Percentiles rank a stretch among this genome's conserved stretches.
These are phyloP conservation scores for Chaenodraco wilsoni DNA, from an alignment of 2,797 vertebrate species.

Conservation along the genomic window DNA sequence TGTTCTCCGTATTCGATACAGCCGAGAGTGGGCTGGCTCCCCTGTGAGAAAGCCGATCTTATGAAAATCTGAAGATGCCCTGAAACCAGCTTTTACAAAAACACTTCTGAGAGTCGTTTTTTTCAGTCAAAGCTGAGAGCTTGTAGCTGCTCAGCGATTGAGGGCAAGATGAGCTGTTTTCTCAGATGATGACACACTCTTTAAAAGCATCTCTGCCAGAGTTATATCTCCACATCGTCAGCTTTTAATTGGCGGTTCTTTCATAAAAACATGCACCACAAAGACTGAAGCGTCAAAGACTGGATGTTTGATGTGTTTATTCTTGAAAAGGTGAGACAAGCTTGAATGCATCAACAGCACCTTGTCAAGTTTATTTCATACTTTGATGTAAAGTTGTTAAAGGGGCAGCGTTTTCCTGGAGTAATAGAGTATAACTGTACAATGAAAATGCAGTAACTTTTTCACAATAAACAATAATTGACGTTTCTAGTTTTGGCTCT, in stretches of 20 bases:
- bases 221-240: slow-evolving; percentile 23
- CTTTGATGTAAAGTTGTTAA: slow-evolving; percentile 26
- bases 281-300: slow-evolving; percentile 41
- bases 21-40: background rate
- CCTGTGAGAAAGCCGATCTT: slow-evolving; percentile 13
- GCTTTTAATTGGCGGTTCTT: slow-evolving; percentile 52
- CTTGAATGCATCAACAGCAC: slow-evolving; percentile 18
- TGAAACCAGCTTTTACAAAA: slow-evolving; percentile 29
- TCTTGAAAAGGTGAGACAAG: slow-evolving; percentile 28
- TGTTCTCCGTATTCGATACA: slow-evolving; percentile 10
- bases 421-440: background rate
- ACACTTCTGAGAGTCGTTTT: slow-evolving; percentile 15
- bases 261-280: background rate
- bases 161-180: slow-evolving; percentile 30
- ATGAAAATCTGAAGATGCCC: slow-evolving; percentile 14
- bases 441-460: background rate
- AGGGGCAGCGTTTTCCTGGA: background rate
- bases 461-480: background rate
- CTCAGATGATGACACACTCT: slow-evolving; percentile 34
- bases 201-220: slow-evolving; percentile 25
- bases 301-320: background rate
- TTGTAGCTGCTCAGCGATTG: slow-evolving; percentile 17
- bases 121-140: slow-evolving; percentile 24
- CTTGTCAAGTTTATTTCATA: slow-evolving; percentile 41
- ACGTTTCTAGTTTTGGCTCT: background rate